Evolutionary conservation across 2,888 invertebrate genomes (phyloP), one percentile per base, ranked within the genome.

Genomic region (Cantharis rustica): DNA sequence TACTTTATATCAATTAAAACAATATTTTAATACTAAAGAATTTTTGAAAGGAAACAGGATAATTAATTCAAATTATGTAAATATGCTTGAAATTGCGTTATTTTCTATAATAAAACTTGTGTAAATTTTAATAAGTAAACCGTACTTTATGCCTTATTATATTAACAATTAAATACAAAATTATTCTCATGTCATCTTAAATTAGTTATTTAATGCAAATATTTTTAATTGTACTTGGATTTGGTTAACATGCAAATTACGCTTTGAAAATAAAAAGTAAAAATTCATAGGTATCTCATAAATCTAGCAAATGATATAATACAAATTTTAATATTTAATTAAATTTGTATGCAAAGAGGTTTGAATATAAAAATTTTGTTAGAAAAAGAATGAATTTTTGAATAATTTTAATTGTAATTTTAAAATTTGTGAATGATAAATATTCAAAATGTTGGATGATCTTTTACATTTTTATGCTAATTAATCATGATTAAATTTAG

Each of bases 161-260:
- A 66, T 20, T 66, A 20, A 66, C 20, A 16, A 66, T 66, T 20
- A 66, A 23, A 20, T 20, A 66, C 17, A 66, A 66, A 66, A 9
- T 66, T 66, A 66, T 66, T 66, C 64, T 66, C 64, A 66, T 66
- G 64, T 66, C 64, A 20, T 66, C 64, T 64, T 23, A 66, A 66
- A 66, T 66, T 66, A 66, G 64, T 20, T 66, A 66, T 20, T 66
- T 66, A 20, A 66, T 66, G 64, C 10, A 66, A 66, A 66, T 66
- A n/a, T 66, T 47, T 47, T 66, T 66, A 66, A 66, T 66, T 66
- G 64, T n/a, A 7, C 64, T 23, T 66, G n/a, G 17, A 23, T 66
- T 66, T 20, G 64, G 20, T 16, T 66, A 66, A 20, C 64, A 66
- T 66, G 64, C 64, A 66, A 66, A 66, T 66, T 20, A 66, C 20